Base-by-base conservation (phyloP, 2,113 vertebrate species). In the Asarcornis scutulata region DNA sequence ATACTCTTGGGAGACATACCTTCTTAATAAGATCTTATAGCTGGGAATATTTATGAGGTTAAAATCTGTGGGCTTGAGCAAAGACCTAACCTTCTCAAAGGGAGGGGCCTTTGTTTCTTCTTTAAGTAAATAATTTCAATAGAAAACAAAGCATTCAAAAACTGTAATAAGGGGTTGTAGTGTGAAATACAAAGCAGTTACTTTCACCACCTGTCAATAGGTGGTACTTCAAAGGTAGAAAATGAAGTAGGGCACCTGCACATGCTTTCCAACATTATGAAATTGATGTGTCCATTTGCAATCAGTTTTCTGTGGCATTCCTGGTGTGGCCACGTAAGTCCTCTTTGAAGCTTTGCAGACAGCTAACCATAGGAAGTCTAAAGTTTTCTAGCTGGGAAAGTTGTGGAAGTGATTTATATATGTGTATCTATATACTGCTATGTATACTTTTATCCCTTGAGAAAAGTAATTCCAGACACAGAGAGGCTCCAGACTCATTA, bases 21-120 rank as follows among this genome's bases (percentile, higher is more conserved):
- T 98, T 99, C 98, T 99, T 99, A 99, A 99, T 99, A 99, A 99
- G 98, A 99, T 98, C 98, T 98, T 98, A 98, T 98, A 98, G 98
- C 98, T 98, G 98, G 98, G 98, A 98, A 98, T 98, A 98, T 98
- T 99, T 99, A 99, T 98, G 98, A 99, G 98, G 98, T 98, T 98
- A 98, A 98, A 98, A 98, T 98, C 98, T 96, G 95, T 97, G 95
- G 97, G 97, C 97, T 97, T 91, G 96, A 98, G 97, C 96, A 97
- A 96, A 98, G 97, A 94, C 94, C 97, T 98, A 96, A 98, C 98
- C 97, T 98, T 98, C 83, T 56, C 60, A 42, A 71, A 84, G 89
- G 96, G 96, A 98, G 89, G 95, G 89, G 92, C 62, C 90, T 92
- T 97, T 94, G 93, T 95, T 95, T 96, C 95, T 95, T 86, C 94